Evolutionary conservation across 2,797 vertebrate species (phyloP).

Genomic region (Amniataba percoides): DNA sequence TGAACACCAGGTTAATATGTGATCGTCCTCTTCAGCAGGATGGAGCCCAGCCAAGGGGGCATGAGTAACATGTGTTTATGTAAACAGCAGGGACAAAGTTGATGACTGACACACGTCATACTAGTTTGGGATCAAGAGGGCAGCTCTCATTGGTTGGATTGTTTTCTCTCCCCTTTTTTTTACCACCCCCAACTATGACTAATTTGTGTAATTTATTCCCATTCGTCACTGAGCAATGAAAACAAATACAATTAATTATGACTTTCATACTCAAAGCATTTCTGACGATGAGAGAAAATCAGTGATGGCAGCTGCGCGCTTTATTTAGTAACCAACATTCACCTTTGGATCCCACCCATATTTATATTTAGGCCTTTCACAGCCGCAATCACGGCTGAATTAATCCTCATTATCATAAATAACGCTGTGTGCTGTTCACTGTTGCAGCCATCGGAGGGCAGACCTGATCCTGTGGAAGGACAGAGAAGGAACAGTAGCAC

Average conservation of each 20-base stretch:
- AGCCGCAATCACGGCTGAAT: conserved; percentile 32
- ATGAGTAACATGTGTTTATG: conserved; percentile 64
- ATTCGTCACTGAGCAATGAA: conserved; percentile 20
- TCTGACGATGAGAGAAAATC: conserved; percentile 16
- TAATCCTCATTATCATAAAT: conserved; percentile 20
- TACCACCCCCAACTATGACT: conserved; percentile 31
- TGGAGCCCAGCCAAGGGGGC: conserved; percentile 34
- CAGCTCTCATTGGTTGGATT: conserved; percentile 52
- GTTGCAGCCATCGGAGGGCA: conserved; percentile 72
- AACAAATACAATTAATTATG: background rate
- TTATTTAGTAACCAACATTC: conserved; percentile 37
- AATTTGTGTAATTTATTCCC: conserved; percentile 26
- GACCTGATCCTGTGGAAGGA: conserved; percentile 41
- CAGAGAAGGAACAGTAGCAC: conserved; percentile 14
- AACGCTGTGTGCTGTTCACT: conserved; percentile 11
- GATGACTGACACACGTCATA: conserved; percentile 56
- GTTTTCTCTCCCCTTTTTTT: background rate
- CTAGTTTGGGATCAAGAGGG: conserved; percentile 22
- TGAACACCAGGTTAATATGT: conserved; percentile 37
- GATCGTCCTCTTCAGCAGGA: conserved; percentile 53
- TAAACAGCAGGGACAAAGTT: conserved; percentile 78
- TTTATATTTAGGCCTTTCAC: conserved; percentile 29
- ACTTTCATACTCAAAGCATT: conserved; percentile 6
- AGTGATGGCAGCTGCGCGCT: background rate
- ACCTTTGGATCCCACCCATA: conserved; percentile 26